phyloP scores from a whole-genome alignment of 2,113 vertebrate genomes.

The Shinisaurus crocodilurus region DNA sequence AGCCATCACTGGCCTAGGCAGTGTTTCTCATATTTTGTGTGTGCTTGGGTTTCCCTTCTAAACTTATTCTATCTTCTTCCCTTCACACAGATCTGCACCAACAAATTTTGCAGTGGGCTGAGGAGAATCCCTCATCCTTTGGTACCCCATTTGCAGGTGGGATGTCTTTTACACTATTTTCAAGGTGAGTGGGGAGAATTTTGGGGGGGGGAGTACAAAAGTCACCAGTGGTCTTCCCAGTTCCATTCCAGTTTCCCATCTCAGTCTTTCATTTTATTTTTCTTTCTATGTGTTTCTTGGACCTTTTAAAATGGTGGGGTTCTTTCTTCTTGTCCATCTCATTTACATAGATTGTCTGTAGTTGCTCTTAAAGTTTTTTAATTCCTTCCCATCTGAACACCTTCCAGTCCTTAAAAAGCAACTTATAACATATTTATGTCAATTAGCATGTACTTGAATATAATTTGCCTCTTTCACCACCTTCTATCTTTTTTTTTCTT shows the following conservation, averaged over 20 bases:
- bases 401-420: neutral
- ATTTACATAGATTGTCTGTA: neutral
- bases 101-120: neutral
- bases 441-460: neutral
- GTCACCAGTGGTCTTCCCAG: neutral
- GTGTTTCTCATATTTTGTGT: neutral
- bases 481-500: neutral
- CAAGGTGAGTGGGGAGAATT: neutral
- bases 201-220: neutral
- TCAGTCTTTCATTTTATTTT: neutral
- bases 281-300: neutral
- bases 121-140: neutral
- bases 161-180: neutral
- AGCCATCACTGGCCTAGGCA: no score
- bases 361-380: neutral
- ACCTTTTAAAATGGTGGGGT: neutral
- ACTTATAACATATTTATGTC: neutral
- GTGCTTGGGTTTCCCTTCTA: neutral
- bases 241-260: neutral
- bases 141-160: neutral
- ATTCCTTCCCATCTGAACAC: neutral
- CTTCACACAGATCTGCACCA: neutral
- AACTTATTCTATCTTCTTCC: neutral
- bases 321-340: neutral
- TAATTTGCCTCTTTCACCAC: neutral